Evolutionary conservation across 1,140 invertebrate species (phyloP).

Genomic region (Manduca sexta): DNA sequence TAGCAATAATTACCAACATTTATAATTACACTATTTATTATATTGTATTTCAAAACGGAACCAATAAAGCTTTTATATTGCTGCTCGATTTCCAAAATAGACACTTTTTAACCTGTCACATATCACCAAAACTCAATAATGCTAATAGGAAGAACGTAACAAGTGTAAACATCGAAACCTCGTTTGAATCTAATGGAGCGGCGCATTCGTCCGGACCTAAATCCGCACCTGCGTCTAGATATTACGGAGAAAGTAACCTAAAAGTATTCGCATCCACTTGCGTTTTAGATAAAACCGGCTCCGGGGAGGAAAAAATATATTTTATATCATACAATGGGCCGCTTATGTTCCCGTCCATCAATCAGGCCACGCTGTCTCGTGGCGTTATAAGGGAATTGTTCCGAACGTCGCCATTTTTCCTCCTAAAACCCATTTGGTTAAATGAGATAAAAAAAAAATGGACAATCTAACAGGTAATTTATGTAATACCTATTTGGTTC

Average conservation of each 20-base stretch:
- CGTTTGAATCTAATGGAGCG: no score
- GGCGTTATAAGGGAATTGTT: constrained; percentile 10
- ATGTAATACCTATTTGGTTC: no score
- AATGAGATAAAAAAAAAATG: not conserved
- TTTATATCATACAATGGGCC: constrained; percentile 17
- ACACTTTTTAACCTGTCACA: no score
- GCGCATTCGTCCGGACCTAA: not conserved
- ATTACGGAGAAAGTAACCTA: constrained; percentile 12
- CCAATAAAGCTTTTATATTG: no score
- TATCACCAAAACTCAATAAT: no score
- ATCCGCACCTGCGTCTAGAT: not conserved
- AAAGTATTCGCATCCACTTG: constrained; percentile 4
- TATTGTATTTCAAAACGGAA: no score
- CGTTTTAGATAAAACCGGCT: constrained; percentile 9
- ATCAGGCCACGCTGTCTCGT: constrained; percentile 12
- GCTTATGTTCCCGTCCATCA: constrained; percentile 19
- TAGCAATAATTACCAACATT: no score
- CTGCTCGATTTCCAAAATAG: no score
- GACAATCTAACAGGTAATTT: no score
- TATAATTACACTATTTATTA: no score
- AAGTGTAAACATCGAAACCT: no score
- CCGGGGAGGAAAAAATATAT: constrained; percentile 6
- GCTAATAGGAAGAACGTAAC: no score
- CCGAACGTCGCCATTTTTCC: constrained; percentile 1
- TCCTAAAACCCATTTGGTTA: not conserved